Base-by-base conservation (phyloP, 2,888 invertebrate genomes). In the Chouioia cunea region DNA sequence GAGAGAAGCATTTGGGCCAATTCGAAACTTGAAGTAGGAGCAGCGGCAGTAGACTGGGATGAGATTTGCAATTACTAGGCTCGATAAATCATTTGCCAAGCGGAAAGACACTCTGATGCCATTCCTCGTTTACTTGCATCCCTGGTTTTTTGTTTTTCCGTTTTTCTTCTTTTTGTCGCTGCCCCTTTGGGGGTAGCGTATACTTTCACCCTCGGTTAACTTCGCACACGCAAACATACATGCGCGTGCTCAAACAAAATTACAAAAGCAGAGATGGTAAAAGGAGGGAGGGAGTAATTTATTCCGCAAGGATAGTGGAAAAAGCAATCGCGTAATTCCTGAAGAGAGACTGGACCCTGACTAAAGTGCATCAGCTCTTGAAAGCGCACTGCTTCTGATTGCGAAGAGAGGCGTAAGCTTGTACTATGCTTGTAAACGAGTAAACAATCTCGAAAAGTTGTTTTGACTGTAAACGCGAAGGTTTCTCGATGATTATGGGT, bases 131-230 rank as follows among this genome's bases (percentile, higher is more conserved):
- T 66, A 66, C 66, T 71, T 57, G 56, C 50, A 27, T 70, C 58
- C 59, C 48, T 62, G 14, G 27, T 44, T 18, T 44, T 27, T 50
- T 47, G 46, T 62, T 53, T 44, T 70, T 71, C 67, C 48, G 52
- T 47, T 73, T 62, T 73, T 73, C 69, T 59, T 64, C 74, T 58
- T 71, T 65, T 58, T 56, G 16, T 44, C 47, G 43, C 3, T 64
- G 73, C 68, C 66, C 74, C 63, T 71, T 65, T 58, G 56, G 16
- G 43, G 36, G 22, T 2, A 64, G 73, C 70, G 60, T 60, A 65
- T 76, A 74, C 76, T 74, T 76, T 76, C 74, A 74, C 73, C 75
- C 76, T 76, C 73, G 74, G 73, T 75, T 76, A 73, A 75, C 74
- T 74, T 62, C 71, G 53, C 48, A 6, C 53, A 18, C n/a, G 27